Percentiles rank a stretch among this genome's conserved stretches.
Evolutionary conservation across 2,888 invertebrate genomes (phyloP).

Genomic region (Epiblema foenella): DNA sequence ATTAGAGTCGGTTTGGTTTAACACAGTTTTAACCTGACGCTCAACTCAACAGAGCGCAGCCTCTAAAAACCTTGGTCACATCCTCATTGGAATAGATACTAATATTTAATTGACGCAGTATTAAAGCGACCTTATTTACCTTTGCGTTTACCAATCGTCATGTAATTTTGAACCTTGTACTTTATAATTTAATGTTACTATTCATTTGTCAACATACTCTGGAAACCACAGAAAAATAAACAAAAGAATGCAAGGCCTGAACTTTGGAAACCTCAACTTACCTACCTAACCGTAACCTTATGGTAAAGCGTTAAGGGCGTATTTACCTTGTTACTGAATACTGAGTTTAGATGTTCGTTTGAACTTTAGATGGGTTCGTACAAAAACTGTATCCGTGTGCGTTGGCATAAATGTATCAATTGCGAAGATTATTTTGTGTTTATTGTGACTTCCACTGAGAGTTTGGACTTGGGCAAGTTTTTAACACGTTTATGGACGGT

Average conservation of each 20-base stretch:
- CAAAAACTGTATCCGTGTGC: conserved; percentile 40
- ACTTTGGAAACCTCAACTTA: conserved; percentile 16
- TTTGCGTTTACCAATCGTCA: background rate
- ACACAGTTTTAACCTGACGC: no score
- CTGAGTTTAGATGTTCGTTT: conserved; percentile 28
- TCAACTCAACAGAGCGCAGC: background rate
- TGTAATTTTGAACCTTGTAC: background rate
- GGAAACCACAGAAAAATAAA: conserved; percentile 14
- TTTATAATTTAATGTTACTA: background rate
- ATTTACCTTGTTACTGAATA: background rate
- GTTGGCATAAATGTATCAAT: conserved; percentile 39
- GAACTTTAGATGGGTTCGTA: conserved; percentile 26
- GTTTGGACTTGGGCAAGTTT: conserved; percentile 3
- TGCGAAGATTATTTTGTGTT: conserved; percentile 18
- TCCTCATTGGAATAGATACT: background rate
- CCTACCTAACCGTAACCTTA: background rate
- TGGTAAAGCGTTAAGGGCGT: background rate
- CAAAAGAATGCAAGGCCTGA: conserved; percentile 24
- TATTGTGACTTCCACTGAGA: background rate
- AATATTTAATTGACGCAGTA: no score
- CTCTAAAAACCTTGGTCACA: background rate
- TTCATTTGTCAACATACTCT: background rate
- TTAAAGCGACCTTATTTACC: background rate
- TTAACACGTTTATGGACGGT: background rate
- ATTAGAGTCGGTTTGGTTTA: no score